Evolutionary conservation across 2,888 invertebrate species (phyloP).

Genomic region (Tiliacea aurago): DNA sequence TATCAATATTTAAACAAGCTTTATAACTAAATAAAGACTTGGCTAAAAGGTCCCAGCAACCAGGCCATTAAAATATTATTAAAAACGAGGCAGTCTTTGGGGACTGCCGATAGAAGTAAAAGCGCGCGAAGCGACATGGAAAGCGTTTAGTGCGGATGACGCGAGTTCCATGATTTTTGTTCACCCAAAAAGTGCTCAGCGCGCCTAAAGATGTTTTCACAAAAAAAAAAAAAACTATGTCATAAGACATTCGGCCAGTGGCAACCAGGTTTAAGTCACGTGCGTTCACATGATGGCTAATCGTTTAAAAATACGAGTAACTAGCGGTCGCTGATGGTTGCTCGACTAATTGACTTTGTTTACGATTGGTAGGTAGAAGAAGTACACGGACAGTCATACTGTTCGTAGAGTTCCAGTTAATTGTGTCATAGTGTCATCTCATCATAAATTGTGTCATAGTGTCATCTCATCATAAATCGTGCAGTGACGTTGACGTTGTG

Average conservation of each 20-base stretch:
- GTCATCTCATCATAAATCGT: background rate
- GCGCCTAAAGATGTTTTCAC: no score
- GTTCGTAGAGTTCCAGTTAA: background rate
- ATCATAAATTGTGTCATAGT: background rate
- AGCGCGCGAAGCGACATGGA: no score
- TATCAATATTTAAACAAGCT: no score
- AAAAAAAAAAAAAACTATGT: no score
- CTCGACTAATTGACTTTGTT: conserved; percentile 43
- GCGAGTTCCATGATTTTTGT: no score
- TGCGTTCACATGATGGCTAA: conserved; percentile 41
- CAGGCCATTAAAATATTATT: no score
- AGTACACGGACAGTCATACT: conserved; percentile 3
- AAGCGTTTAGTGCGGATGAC: no score
- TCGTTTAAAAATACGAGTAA: conserved; percentile 34
- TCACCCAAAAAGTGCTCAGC: no score
- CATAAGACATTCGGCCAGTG: background rate
- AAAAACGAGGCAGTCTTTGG: no score
- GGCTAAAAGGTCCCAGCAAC: no score
- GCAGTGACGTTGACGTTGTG: background rate
- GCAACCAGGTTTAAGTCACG: conserved; percentile 35
- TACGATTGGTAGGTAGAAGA: background rate
- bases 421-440: background rate
- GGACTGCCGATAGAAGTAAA: no score
- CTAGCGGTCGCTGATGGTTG: background rate
- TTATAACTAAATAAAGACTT: no score